phyloP scores from a whole-genome alignment of 2,113 vertebrate genomes.

The Amphiprion ocellaris region DNA sequence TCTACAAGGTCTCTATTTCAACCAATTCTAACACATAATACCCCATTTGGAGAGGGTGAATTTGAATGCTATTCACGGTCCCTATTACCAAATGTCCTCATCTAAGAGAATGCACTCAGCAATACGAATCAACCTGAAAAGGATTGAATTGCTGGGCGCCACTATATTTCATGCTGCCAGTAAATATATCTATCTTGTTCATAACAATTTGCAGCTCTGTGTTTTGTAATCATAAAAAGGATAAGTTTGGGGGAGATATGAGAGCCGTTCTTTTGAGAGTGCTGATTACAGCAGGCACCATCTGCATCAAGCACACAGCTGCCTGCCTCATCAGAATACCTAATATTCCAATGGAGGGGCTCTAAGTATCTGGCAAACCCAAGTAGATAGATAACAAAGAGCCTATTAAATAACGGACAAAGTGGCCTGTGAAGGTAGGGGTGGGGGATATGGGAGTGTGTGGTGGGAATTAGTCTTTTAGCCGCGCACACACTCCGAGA shows the following conservation, averaged over 20 bases:
- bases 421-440: conserved; percentile 76
- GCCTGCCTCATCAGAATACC: conserved; percentile 79
- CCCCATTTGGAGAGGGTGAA: conserved; percentile 58
- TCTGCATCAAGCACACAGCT: conserved; percentile 77
- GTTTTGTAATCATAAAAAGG: conserved; percentile 78
- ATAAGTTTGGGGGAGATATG: conserved; percentile 74
- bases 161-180: conserved; percentile 70
- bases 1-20: conserved; percentile 49
- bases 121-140: conserved; percentile 74
- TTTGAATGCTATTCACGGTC: conserved; percentile 66
- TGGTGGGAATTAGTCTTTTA: conserved; percentile 79
- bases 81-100: conserved; percentile 70
- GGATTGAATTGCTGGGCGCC: conserved; percentile 69
- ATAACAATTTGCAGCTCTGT: conserved; percentile 75
- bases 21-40: conserved; percentile 63
- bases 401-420: conserved; percentile 81
- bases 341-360: conserved; percentile 78
- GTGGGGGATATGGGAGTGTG: conserved; percentile 63
- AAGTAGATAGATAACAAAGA: conserved; percentile 82
- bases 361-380: conserved; percentile 81
- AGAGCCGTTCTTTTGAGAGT: conserved; percentile 74
- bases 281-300: conserved; percentile 76
- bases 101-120: conserved; percentile 74
- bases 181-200: conserved; percentile 79
- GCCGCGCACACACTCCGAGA: conserved; percentile 75